A percentile compares a stretch with the other conserved stretches of the same genome.
These are phyloP conservation scores for Acleris cristana DNA, from an alignment of 2,888 invertebrate species.

Conservation along the genomic window DNA sequence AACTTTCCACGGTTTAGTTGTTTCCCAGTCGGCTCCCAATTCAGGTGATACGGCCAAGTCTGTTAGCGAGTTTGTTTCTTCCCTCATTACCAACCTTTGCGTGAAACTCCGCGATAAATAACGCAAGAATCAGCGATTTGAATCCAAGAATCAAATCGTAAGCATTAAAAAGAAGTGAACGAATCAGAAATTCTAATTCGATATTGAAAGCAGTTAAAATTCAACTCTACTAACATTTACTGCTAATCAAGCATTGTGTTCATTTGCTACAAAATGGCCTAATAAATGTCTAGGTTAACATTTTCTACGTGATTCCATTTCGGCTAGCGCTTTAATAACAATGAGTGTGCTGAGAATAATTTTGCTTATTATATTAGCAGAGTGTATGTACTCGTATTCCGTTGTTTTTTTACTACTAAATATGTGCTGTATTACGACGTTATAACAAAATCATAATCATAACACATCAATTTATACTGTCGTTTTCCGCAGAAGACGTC, in stretches of 20 bases:
- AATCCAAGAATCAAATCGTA: neutral
- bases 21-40: constrained; percentile 40
- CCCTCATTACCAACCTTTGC: constrained; percentile 42
- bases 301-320: constrained; percentile 1
- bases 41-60: constrained; percentile 57
- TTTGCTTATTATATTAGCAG: constrained; percentile 4
- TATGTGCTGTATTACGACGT: neutral
- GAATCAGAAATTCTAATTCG: too few relatives aligned
- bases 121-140: neutral
- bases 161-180: neutral
- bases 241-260: neutral
- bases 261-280: neutral
- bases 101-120: constrained; percentile 11
- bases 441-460: neutral
- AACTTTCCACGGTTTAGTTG: constrained; percentile 63
- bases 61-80: constrained; percentile 49
- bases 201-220: too few relatives aligned
- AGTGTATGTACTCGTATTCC: neutral
- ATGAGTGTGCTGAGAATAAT: constrained; percentile 1
- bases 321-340: neutral
- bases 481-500: neutral
- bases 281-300: constrained; percentile 1
- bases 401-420: neutral
- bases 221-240: too few relatives aligned
- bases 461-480: neutral